phyloP scores from a whole-genome alignment of 2,797 vertebrate species.

The Mormyrops attenuatus region DNA sequence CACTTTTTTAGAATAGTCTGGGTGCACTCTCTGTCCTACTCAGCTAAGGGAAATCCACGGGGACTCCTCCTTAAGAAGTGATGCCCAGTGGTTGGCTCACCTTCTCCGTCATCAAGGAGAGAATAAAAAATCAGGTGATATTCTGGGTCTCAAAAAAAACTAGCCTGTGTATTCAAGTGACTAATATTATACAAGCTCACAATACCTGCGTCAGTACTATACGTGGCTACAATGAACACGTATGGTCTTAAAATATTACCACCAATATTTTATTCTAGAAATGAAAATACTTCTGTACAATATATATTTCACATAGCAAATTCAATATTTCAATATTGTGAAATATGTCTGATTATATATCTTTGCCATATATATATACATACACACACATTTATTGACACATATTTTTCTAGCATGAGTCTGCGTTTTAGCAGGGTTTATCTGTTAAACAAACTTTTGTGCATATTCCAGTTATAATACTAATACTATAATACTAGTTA shows the following conservation, averaged over 20 bases:
- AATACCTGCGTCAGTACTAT: neutral
- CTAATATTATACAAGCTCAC: neutral
- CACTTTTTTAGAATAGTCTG: neutral
- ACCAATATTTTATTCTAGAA: neutral
- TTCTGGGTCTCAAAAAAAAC: neutral
- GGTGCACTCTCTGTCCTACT: neutral
- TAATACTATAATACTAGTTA: too few relatives aligned
- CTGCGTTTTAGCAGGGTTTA: neutral
- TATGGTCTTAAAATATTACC: neutral
- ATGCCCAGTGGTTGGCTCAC: neutral
- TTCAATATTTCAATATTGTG: neutral
- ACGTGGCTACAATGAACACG: neutral
- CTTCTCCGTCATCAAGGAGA: neutral
- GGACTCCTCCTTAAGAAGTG: neutral
- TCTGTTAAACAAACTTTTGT: neutral
- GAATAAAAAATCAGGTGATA: neutral
- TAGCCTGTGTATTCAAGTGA: neutral
- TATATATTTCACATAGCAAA: neutral
- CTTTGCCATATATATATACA: neutral
- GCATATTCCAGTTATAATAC: neutral
- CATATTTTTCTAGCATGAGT: neutral
- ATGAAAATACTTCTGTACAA: neutral
- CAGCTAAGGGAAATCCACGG: neutral
- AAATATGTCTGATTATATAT: neutral
- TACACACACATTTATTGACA: neutral